These are phyloP conservation scores for Protonibea diacanthus DNA, from an alignment of 2,797 vertebrate species.

Conservation along the genomic window DNA sequence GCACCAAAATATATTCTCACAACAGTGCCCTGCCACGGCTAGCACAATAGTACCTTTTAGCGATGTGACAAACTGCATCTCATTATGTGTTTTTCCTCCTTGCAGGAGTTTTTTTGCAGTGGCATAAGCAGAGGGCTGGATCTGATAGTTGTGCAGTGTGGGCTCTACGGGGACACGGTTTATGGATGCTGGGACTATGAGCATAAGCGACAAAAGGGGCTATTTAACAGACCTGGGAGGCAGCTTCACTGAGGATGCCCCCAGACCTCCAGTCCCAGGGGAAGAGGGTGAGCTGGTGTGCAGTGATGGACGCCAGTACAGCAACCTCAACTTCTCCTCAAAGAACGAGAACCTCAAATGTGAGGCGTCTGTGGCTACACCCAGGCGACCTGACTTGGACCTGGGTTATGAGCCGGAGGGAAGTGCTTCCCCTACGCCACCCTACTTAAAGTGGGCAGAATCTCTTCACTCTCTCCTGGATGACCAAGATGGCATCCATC, in stretches of 20 bases:
- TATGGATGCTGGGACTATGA: conserved; percentile 92
- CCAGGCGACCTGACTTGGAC: conserved; percentile 94
- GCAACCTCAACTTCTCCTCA: conserved; percentile 85
- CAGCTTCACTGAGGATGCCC: conserved; percentile 98
- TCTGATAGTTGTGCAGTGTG: conserved; percentile 80
- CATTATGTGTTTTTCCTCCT: conserved; percentile 56
- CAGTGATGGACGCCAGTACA: conserved; percentile 86
- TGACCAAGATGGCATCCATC: conserved; percentile 96
- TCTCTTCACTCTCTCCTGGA: conserved; percentile 97
- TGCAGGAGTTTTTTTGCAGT: conserved; percentile 83
- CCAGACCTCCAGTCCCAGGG: conserved; percentile 96
- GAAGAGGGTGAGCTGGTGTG: conserved; percentile 96
- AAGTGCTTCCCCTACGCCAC: conserved; percentile 96
- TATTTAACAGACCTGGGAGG: conserved; percentile 92
- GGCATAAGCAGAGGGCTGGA: conserved; percentile 81
- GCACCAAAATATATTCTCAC: background rate
- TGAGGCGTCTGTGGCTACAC: conserved; percentile 93
- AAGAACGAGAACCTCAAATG: conserved; percentile 89
- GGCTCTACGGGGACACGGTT: conserved; percentile 78
- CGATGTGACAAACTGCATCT: conserved; percentile 64
- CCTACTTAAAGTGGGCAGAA: conserved; percentile 98
- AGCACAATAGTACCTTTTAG: conserved; percentile 25
- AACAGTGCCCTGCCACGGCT: background rate
- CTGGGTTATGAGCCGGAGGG: conserved; percentile 98
- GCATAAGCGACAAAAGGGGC: conserved; percentile 89